Evolutionary conservation across 2,797 vertebrate species (phyloP).

Genomic region (Microctenopoma stevenorrisi): DNA sequence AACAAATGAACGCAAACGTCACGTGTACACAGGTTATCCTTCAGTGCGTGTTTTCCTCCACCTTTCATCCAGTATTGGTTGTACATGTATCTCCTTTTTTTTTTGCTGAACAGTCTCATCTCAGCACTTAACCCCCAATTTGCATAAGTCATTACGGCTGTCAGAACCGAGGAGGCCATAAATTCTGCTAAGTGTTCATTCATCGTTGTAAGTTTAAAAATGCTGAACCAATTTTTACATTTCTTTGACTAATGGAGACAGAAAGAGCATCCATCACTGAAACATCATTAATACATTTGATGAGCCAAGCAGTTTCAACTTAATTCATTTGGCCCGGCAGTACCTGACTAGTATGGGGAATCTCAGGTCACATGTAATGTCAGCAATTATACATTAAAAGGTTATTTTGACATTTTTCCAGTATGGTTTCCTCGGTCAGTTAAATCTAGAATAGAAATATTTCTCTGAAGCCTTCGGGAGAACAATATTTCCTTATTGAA

Average conservation of each 20-base stretch:
- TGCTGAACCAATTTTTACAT: slow-evolving; percentile 73
- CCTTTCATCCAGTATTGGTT: slow-evolving; percentile 34
- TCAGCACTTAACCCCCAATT: slow-evolving; percentile 81
- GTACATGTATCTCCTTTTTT: slow-evolving; percentile 26
- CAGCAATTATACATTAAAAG: slow-evolving; percentile 13
- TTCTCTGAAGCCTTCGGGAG: slow-evolving; percentile 37
- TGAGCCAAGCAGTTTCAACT: slow-evolving; percentile 64
- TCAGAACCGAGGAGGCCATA: slow-evolving; percentile 75
- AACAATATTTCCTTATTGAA: slow-evolving; percentile 40
- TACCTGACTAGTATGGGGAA: slow-evolving; percentile 31
- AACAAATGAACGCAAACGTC: slow-evolving; percentile 54
- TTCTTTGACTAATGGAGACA: slow-evolving; percentile 78
- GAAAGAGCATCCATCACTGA: slow-evolving; percentile 53
- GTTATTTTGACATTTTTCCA: background rate
- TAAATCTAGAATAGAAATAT: slow-evolving; percentile 22
- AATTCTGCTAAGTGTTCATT: slow-evolving; percentile 78
- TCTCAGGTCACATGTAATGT: slow-evolving; percentile 12
- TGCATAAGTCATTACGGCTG: slow-evolving; percentile 82
- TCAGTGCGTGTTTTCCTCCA: slow-evolving; percentile 35
- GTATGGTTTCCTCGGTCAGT: slow-evolving; percentile 3
- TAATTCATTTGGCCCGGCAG: slow-evolving; percentile 35
- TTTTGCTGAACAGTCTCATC: slow-evolving; percentile 64
- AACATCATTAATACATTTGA: slow-evolving; percentile 64
- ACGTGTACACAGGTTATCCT: slow-evolving; percentile 29
- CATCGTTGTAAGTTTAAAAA: slow-evolving; percentile 72